These are phyloP conservation scores for Drosophila oshimai DNA, from an alignment of 1,140 invertebrate genomes.

Conservation along the genomic window DNA sequence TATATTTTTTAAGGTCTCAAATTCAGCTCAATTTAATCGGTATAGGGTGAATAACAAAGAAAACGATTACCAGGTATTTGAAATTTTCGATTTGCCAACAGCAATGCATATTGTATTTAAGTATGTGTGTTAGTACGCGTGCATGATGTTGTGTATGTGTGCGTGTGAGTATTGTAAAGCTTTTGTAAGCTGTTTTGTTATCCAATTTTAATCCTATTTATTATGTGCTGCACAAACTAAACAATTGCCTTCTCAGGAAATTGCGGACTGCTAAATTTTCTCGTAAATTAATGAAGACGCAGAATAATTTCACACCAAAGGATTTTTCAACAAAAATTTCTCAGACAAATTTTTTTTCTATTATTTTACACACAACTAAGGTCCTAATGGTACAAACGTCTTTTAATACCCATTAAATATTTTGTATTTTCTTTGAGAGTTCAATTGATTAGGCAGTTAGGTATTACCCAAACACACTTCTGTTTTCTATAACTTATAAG, in stretches of 20 bases:
- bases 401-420: no score
- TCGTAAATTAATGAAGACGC: background rate
- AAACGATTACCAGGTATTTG: background rate
- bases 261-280: background rate
- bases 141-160: background rate
- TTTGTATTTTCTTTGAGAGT: no score
- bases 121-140: background rate
- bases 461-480: no score
- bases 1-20: background rate
- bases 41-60: background rate
- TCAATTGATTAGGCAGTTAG: no score
- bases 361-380: no score
- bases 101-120: conserved; percentile 1
- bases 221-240: background rate
- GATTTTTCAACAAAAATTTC: background rate
- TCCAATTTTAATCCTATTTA: background rate
- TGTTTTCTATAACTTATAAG: no score
- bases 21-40: background rate
- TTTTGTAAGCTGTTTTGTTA: conserved; percentile 2
- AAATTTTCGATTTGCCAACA: conserved; percentile 17
- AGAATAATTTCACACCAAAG: background rate
- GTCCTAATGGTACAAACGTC: no score
- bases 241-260: background rate
- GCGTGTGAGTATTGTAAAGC: background rate
- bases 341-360: no score